A percentile compares a stretch with the other conserved stretches of the same genome.
Evolutionary conservation across 2,888 invertebrate species (phyloP).

Genomic region (Himalopsyche kuldschensis): DNA sequence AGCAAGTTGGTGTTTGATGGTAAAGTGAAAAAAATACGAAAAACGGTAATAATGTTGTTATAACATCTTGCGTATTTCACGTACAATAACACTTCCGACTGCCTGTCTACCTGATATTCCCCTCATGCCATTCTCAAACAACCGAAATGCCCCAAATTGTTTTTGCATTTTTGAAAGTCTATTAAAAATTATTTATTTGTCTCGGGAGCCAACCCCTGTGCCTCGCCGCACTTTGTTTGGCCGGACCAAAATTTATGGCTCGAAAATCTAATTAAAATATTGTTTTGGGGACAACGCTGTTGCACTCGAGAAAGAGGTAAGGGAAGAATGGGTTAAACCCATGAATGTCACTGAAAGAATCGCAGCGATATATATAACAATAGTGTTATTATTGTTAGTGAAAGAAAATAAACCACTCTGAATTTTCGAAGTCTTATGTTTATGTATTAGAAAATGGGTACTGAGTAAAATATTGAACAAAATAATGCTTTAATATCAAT

Average conservation of each 20-base stretch:
- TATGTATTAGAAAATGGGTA: no score
- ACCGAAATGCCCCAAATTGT: conserved; percentile 12
- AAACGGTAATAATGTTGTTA: neutral
- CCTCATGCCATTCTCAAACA: neutral
- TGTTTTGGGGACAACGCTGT: conserved; percentile 21
- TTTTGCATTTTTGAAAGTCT: conserved; percentile 19
- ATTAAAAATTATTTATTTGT: conserved; percentile 34
- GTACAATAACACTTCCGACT: neutral
- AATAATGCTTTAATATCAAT: no score
- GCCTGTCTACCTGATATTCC: neutral
- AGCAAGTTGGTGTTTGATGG: no score
- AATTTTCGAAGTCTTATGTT: no score
- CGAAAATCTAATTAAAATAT: conserved; percentile 36
- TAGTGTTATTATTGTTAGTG: neutral
- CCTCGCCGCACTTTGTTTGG: neutral
- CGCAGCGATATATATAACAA: neutral
- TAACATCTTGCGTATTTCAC: neutral
- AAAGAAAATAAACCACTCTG: no score
- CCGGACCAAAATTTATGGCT: conserved; percentile 23
- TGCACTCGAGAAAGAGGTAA: neutral
- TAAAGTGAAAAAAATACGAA: no score
- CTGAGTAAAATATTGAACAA: no score
- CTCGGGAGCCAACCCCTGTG: neutral
- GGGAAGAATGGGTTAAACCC: neutral
- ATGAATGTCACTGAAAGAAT: neutral